Evolutionary conservation across 2,113 vertebrate species (phyloP).

Genomic region (Colaptes auratus): DNA sequence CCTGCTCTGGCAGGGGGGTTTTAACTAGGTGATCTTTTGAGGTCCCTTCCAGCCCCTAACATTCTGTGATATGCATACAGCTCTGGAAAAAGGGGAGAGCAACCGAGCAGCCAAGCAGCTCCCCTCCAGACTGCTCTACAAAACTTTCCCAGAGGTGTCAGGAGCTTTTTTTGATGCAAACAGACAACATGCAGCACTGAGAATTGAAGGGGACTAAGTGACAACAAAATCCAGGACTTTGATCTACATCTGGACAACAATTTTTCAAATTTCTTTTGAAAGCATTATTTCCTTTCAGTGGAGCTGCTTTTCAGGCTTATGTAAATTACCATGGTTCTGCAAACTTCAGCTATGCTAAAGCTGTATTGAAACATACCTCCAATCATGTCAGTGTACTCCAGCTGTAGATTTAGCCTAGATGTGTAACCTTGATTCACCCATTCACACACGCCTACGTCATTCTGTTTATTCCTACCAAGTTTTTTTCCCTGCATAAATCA

Average conservation of each 20-base stretch:
- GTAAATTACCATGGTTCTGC: not conserved
- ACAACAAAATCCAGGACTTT: not conserved
- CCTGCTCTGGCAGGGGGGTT: no score
- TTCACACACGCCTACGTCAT: not conserved
- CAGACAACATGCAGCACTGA: not conserved
- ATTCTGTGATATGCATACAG: not conserved
- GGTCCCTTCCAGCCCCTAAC: no score
- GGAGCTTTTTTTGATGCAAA: not conserved
- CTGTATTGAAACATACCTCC: not conserved
- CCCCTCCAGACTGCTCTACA: not conserved
- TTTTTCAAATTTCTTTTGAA: not conserved
- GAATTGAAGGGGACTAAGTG: not conserved
- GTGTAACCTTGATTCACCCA: not conserved
- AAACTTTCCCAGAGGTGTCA: not conserved
- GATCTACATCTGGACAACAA: not conserved
- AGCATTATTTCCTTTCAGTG: slow-evolving; percentile 8
- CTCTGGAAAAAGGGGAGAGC: not conserved
- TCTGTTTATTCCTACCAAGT: not conserved
- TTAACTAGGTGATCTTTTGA: no score
- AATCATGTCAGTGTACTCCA: slow-evolving; percentile 3
- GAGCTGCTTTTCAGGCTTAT: not conserved
- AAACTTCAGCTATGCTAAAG: not conserved
- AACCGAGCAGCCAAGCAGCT: not conserved
- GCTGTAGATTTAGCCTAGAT: slow-evolving; percentile 2
- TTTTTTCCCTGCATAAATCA: not conserved